Evolutionary conservation across 1,140 invertebrate species (phyloP), one percentile per base, ranked within the genome.

Genomic region (Drosophila orena): DNA sequence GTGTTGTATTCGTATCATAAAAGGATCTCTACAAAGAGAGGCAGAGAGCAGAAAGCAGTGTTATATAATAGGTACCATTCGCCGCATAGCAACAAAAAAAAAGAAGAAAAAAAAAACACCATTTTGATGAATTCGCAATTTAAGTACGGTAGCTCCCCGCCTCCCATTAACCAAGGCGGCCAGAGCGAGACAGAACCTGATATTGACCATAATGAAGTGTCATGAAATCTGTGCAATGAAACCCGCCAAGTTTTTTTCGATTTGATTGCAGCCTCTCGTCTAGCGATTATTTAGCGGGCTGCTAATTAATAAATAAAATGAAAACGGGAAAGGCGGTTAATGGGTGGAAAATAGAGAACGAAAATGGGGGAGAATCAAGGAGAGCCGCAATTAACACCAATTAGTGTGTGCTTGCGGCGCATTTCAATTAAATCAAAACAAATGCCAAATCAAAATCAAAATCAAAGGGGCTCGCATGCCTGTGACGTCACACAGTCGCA

Each of bases 181-280:
- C n/a, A 61, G 24, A 57, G 24, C 20, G 52, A 15, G 37, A 17
- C 4, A 27, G 40, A 58, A 40, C 70, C 17, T 61, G 42, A 24
- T 14, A 65, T 27, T 17, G 40, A 62, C 42, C 61, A 80, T 71
- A 65, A 80, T 84, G 53, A 64, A 81, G 22, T 78, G 75, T 88
- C 86, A 75, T 88, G 64, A 79, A 81, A 81, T 86, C 65, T 74
- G 61, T 72, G 75, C 79, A 84, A 79, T 89, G 77, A 89, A 88
- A 84, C 84, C 84, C 79, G 84, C 79, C 70, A 88, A 88, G 84
- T 89, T 88, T 77, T 68, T 68, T 65, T 60, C 47, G 77, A 81
- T 83, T 88, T 88, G 79, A 89, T 89, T 89, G 68, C 79, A 66
- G 47, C 64, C 34, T 71, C 58, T 66, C 69, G 83, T 88, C 83